Conservation (phyloP, 2,113 vertebrate genomes). For the Raja brachyura region DNA sequence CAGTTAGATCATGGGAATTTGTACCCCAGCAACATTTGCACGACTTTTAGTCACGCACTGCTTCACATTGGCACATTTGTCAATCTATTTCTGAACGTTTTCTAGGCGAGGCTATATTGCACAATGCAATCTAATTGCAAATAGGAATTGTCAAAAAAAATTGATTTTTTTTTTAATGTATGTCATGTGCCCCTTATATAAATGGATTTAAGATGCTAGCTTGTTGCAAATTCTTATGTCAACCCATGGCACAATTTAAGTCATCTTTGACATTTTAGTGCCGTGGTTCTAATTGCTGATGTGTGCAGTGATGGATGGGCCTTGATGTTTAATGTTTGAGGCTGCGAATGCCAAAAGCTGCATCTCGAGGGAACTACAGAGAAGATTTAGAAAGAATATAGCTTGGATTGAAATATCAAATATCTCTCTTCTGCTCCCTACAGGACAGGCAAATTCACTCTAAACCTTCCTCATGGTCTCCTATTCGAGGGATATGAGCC, state of each 20-base stretch:
- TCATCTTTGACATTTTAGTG: slow-evolving; percentile 19
- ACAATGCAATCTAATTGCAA: slow-evolving; percentile 34
- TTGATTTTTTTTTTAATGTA: not conserved
- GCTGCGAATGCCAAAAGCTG: slow-evolving; percentile 1
- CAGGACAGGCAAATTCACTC: not conserved
- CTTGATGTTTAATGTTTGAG: slow-evolving; percentile 35
- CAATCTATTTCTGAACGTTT: not conserved
- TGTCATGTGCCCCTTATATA: slow-evolving; percentile 21
- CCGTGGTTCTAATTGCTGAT: slow-evolving; percentile 15
- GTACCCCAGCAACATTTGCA: not conserved
- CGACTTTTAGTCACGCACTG: not conserved
- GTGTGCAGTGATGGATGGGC: slow-evolving; percentile 20
- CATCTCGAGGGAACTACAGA: not conserved
- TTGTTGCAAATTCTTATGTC: not conserved
- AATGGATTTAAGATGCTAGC: not conserved
- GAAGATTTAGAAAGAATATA: slow-evolving; percentile 15
- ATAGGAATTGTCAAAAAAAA: slow-evolving; percentile 29
- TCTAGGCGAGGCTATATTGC: not conserved
- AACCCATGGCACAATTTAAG: not conserved
- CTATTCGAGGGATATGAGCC: not conserved
- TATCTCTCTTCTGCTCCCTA: not conserved
- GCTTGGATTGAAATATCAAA: slow-evolving; percentile 36
- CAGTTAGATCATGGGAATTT: not conserved
- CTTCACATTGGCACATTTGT: not conserved
- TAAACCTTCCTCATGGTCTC: not conserved